phyloP scores from a whole-genome alignment of 35 echinoderm and acorn worm genomes.

The Strongylocentrotus purpuratus region DNA sequence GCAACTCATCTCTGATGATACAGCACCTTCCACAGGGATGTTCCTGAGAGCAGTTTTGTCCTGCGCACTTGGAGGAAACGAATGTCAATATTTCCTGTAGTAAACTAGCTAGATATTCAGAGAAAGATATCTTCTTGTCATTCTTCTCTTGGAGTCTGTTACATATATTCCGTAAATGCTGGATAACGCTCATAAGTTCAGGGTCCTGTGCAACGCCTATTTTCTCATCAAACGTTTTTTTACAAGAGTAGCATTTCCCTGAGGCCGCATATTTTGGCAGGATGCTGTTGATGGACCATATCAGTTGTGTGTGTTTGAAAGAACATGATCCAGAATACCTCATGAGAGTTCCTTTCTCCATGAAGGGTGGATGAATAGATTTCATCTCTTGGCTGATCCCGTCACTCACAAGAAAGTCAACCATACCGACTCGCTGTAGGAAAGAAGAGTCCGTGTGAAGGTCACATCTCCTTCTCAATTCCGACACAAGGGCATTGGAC shows the following conservation, averaged over 20 bases:
- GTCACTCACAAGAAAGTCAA: constrained; percentile 16
- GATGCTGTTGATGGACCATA: background rate
- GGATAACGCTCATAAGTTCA: background rate
- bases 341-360: background rate
- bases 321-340: background rate
- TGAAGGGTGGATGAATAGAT: background rate
- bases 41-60: background rate
- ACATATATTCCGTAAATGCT: background rate
- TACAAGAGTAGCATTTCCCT: background rate
- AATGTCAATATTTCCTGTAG: background rate
- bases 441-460: background rate
- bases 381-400: background rate
- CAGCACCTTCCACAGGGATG: background rate
- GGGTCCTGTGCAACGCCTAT: background rate
- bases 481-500: background rate
- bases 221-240: background rate
- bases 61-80: background rate
- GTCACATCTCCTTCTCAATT: background rate
- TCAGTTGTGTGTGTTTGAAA: background rate
- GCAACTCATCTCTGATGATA: background rate
- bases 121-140: background rate
- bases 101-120: background rate
- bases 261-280: background rate
- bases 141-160: background rate
- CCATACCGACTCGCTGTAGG: background rate